Evolutionary conservation across 2,113 vertebrate genomes (phyloP).

Genomic region (Tenebrosternarchus preto): DNA sequence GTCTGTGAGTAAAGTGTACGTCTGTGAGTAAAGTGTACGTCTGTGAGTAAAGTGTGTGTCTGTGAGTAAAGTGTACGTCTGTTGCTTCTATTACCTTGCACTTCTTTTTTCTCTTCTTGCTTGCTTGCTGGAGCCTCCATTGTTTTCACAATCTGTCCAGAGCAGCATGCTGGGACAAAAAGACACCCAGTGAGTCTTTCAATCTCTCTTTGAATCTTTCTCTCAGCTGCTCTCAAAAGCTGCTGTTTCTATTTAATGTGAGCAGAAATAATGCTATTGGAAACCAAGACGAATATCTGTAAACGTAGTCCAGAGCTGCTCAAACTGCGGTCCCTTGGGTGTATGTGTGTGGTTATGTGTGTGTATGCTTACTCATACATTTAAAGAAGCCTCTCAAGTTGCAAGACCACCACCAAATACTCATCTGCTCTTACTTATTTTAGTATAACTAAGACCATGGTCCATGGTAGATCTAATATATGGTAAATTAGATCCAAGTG

Average conservation of each 20-base stretch:
- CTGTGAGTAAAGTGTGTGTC: too few relatives aligned
- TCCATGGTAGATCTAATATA: neutral
- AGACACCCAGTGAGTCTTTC: neutral
- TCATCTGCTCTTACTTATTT: conserved; percentile 34
- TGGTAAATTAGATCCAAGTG: neutral
- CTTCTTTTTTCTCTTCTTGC: conserved; percentile 94
- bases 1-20: too few relatives aligned
- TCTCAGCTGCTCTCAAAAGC: neutral
- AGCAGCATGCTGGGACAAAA: conserved; percentile 84
- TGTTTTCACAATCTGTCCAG: conserved; percentile 86
- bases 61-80: too few relatives aligned
- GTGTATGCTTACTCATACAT: conserved; percentile 12
- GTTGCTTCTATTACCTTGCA: conserved; percentile 75
- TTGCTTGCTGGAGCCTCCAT: conserved; percentile 84
- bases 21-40: too few relatives aligned
- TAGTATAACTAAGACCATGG: neutral
- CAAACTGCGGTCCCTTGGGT: neutral
- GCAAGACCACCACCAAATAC: conserved; percentile 20
- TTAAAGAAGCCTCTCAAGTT: conserved; percentile 17
- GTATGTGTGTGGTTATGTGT: neutral
- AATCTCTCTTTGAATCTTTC: neutral
- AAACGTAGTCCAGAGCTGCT: conserved; percentile 2
- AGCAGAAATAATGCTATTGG: conserved; percentile 11
- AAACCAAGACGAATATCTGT: conserved; percentile 10
- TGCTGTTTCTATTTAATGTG: conserved; percentile 20